Conservation (phyloP, 2,113 vertebrate species). For the Herpetotheres cachinnans region DNA sequence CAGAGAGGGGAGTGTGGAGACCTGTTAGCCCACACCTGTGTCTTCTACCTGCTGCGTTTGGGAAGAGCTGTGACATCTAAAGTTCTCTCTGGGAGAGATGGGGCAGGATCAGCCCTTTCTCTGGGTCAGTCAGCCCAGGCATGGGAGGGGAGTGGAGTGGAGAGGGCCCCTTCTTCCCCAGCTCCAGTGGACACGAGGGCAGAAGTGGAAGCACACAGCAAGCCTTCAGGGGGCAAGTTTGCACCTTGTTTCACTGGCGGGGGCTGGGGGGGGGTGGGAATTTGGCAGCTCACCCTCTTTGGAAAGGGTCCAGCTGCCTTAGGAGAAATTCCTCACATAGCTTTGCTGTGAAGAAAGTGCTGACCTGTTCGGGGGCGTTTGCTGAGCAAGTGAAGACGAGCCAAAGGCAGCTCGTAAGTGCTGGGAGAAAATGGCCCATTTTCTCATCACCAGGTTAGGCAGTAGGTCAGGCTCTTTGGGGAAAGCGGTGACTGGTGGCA, state of each 20-base stretch:
- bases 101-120: not conserved
- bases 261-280: not conserved
- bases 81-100: not conserved
- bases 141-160: not conserved
- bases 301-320: conserved; percentile 43
- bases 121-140: not conserved
- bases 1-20: fast-evolving
- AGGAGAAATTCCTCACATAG: conserved; percentile 57
- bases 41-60: not conserved
- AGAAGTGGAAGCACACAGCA: not conserved
- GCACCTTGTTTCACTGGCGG: not conserved
- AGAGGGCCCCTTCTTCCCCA: not conserved
- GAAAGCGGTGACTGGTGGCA: not conserved
- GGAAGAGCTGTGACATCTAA: not conserved
- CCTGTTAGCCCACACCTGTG: not conserved
- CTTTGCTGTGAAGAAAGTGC: conserved; percentile 46
- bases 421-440: not conserved
- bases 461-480: not conserved
- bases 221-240: not conserved
- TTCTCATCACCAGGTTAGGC: not conserved
- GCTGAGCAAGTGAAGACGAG: conserved; percentile 53
- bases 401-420: not conserved
- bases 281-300: not conserved
- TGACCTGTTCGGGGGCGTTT: conserved; percentile 48
- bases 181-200: not conserved